Conservation (phyloP, 2,797 vertebrate species). For the Artibeus jamaicensis region DNA sequence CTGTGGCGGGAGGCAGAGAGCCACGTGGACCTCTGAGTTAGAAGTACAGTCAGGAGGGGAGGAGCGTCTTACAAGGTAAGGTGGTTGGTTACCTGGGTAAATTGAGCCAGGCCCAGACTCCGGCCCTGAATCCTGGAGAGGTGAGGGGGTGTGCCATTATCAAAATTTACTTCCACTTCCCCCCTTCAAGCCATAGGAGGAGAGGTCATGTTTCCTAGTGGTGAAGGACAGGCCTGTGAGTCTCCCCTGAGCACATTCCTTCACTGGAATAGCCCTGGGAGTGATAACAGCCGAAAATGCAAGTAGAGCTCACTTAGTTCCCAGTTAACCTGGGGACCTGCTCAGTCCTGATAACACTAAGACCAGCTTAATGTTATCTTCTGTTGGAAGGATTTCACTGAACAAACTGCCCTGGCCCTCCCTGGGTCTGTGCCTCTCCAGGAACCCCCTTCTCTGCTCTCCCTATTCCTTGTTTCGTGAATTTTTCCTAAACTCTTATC, state of each 20-base stretch:
- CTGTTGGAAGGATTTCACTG: not conserved
- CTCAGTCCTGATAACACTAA: too few relatives aligned
- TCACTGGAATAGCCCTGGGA: not conserved
- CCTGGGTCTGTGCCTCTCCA: not conserved
- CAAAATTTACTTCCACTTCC: not conserved
- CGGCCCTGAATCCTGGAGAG: not conserved
- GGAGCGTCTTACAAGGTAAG: not conserved
- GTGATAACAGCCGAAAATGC: not conserved
- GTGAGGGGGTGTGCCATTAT: not conserved
- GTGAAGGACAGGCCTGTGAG: not conserved
- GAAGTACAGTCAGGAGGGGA: not conserved
- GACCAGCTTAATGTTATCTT: not conserved
- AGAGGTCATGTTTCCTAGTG: not conserved
- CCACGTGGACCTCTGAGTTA: not conserved
- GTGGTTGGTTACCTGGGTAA: not conserved
- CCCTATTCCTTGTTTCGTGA: not conserved
- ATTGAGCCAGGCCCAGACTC: not conserved
- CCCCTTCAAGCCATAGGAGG: not conserved
- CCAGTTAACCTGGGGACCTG: not conserved
- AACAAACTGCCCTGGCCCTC: not conserved
- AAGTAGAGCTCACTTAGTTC: not conserved
- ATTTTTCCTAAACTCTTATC: not conserved
- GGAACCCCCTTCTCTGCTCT: not conserved
- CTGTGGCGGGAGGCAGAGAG: not conserved
- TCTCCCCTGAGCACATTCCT: not conserved